Percentiles rank a stretch among this genome's conserved stretches.
Conservation (phyloP, 2,888 invertebrate genomes). For the Lithosia quadra region DNA sequence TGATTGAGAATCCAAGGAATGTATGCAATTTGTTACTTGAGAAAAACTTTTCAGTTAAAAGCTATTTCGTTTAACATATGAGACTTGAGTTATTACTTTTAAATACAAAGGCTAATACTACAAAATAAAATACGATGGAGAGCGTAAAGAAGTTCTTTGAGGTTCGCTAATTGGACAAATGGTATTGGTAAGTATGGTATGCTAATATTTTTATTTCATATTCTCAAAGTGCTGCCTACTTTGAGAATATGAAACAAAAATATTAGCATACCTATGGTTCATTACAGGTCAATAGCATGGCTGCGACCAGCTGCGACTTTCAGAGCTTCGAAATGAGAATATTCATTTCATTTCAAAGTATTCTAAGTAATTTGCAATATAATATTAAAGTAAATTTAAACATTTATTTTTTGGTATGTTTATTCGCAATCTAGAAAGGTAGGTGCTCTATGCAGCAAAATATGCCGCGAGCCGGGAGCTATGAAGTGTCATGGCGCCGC, state of each 20-base stretch:
- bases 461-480: not conserved
- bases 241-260: not conserved
- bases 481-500: too few relatives aligned
- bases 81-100: conserved; percentile 1
- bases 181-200: too few relatives aligned
- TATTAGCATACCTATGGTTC: conserved; percentile 5
- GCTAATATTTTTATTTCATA: conserved; percentile 6
- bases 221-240: not conserved
- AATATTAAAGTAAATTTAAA: too few relatives aligned
- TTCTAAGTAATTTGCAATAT: too few relatives aligned
- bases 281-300: not conserved
- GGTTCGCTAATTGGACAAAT: not conserved
- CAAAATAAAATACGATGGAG: not conserved
- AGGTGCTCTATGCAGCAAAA: too few relatives aligned
- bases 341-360: too few relatives aligned
- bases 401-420: too few relatives aligned
- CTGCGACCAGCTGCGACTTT: not conserved
- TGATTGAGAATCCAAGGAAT: not conserved
- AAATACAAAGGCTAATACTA: not conserved
- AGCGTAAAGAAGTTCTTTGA: not conserved
- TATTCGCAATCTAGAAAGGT: too few relatives aligned
- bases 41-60: not conserved
- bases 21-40: not conserved
- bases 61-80: not conserved
- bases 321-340: not conserved